Conservation (phyloP, 2,888 invertebrate genomes). For the Tribolium freemani region DNA sequence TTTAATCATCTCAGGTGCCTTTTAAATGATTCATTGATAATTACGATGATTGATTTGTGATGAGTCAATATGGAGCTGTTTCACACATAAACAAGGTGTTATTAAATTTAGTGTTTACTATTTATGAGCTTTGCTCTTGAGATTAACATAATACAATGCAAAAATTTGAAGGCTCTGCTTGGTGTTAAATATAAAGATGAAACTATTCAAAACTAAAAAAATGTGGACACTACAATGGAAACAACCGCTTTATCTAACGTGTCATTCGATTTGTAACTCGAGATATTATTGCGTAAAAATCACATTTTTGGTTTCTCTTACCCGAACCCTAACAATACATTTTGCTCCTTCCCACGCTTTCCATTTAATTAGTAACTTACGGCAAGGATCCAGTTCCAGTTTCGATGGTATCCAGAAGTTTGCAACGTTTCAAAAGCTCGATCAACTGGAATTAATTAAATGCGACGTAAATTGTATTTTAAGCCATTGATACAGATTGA, state of each 20-base stretch:
- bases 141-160: background rate
- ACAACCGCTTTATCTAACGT: background rate
- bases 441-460: conserved; percentile 15
- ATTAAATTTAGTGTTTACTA: background rate
- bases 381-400: background rate
- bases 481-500: background rate
- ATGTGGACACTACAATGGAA: too few species aligned
- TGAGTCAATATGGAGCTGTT: background rate
- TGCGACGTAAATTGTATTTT: background rate
- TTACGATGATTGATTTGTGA: background rate
- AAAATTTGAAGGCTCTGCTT: background rate
- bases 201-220: too few species aligned
- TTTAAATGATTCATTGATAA: background rate
- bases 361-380: conserved; percentile 4
- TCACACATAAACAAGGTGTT: background rate
- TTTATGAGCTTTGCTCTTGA: background rate
- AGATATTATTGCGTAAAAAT: conserved; percentile 14
- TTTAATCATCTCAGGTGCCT: background rate
- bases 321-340: background rate
- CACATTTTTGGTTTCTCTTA: background rate
- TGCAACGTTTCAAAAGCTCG: background rate
- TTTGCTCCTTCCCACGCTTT: background rate
- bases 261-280: background rate
- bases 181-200: too few species aligned
- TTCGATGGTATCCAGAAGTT: background rate